These are phyloP conservation scores for Drosophila lacicola DNA, from an alignment of 2,888 invertebrate genomes.

Conservation along the genomic window DNA sequence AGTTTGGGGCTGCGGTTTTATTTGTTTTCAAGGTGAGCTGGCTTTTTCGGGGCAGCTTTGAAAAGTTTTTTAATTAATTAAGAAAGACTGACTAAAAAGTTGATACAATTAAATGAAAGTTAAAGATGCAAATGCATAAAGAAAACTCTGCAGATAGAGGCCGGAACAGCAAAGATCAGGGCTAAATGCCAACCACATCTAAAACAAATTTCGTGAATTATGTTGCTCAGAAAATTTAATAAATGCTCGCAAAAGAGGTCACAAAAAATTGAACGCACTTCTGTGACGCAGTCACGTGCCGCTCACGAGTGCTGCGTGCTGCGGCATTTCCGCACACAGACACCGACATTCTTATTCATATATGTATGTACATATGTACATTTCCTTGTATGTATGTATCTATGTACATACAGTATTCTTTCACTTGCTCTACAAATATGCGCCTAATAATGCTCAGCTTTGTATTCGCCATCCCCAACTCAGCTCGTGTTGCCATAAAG, in stretches of 20 bases:
- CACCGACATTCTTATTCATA: constrained; percentile 36
- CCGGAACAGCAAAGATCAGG: constrained; percentile 7
- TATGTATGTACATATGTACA: constrained; percentile 6
- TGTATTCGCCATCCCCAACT: constrained; percentile 11
- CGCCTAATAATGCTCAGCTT: constrained; percentile 68
- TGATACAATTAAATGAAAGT: constrained; percentile 71
- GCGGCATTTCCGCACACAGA: constrained; percentile 39
- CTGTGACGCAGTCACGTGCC: constrained; percentile 73
- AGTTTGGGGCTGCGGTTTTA: constrained; percentile 26
- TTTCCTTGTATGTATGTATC: constrained; percentile 11
- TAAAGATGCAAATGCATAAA: constrained; percentile 52
- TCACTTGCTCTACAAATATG: constrained; percentile 76
- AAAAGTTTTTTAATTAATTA: constrained; percentile 77
- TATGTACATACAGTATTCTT: constrained; percentile 43
- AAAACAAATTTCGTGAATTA: constrained; percentile 60
- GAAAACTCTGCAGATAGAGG: constrained; percentile 1
- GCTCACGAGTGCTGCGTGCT: constrained; percentile 53
- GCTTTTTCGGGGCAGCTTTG: constrained; percentile 46
- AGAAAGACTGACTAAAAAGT: constrained; percentile 64
- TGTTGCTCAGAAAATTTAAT: constrained; percentile 59
- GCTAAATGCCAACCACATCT: constrained; percentile 62
- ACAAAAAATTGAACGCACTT: constrained; percentile 33
- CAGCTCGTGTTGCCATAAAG: constrained; percentile 56
- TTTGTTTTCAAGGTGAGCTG: constrained; percentile 51
- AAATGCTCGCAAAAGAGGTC: constrained; percentile 44